phyloP scores from a whole-genome alignment of 2,113 vertebrate genomes.

The Alligator mississippiensis region DNA sequence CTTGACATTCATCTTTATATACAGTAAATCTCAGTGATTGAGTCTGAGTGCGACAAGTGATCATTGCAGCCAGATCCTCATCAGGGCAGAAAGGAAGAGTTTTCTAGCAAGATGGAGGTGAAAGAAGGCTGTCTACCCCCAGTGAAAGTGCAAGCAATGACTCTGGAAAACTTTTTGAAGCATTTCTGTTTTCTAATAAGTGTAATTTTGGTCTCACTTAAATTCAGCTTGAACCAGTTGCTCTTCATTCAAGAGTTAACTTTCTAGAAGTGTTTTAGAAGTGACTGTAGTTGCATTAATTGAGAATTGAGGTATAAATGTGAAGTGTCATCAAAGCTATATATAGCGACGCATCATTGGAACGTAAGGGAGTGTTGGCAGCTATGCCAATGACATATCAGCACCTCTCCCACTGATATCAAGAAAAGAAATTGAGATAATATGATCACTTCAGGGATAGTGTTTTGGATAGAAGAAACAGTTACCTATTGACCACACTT shows the following conservation, averaged over 20 bases:
- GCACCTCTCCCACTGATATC: neutral
- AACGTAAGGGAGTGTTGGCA: neutral
- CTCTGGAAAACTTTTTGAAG: neutral
- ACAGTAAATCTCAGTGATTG: neutral
- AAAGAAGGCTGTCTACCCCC: neutral
- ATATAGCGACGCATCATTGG: rapidly evolving
- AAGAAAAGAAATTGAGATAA: neutral
- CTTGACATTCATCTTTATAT: neutral
- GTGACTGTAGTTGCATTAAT: neutral
- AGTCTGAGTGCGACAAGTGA: neutral
- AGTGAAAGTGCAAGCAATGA: neutral
- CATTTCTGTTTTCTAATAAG: neutral
- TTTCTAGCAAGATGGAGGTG: neutral
- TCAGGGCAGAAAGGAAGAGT: neutral
- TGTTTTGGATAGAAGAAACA: neutral
- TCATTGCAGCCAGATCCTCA: neutral
- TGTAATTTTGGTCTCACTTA: neutral
- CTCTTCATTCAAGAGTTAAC: neutral
- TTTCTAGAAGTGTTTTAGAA: neutral
- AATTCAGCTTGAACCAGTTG: neutral
- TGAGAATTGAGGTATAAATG: neutral
- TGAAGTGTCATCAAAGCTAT: neutral
- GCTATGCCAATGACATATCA: rapidly evolving
- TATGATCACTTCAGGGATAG: neutral
- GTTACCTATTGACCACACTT: neutral